These are phyloP conservation scores for Mastigias papua DNA, from an alignment of 30 jellyfish, hydroid and myxozoan species.

Conservation along the genomic window DNA sequence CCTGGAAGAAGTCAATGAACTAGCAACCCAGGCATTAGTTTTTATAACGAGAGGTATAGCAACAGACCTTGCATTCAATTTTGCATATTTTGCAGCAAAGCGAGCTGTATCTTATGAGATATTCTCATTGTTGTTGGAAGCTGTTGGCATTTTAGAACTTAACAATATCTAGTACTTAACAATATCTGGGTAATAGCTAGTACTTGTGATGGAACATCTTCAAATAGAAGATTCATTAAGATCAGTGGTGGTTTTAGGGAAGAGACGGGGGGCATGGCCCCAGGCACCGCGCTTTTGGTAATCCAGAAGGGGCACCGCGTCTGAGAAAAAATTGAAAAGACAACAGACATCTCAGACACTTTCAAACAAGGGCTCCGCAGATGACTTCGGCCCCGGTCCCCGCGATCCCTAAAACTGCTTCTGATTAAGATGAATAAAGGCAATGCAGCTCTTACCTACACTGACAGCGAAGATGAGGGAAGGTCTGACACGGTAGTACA, in stretches of 20 bases:
- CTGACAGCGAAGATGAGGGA: background rate
- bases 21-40: slow-evolving; percentile 65
- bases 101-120: slow-evolving; percentile 31
- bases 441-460: background rate
- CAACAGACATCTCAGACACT: too few species aligned
- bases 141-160: slow-evolving; percentile 38
- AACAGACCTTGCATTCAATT: slow-evolving; percentile 17
- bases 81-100: slow-evolving; percentile 77
- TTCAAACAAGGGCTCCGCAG: too few species aligned
- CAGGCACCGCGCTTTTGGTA: too few species aligned
- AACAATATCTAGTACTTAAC: too few species aligned
- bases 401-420: background rate
- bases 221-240: too few species aligned
- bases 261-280: too few species aligned
- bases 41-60: slow-evolving; percentile 61
- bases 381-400: too few species aligned
- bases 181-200: background rate
- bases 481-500: background rate
- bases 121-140: slow-evolving; percentile 51
- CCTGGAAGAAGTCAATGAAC: slow-evolving; percentile 41
- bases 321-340: too few species aligned
- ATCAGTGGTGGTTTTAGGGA: too few species aligned
- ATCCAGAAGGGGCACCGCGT: too few species aligned
- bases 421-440: background rate
- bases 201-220: too few species aligned